Conservation (phyloP, 2,797 vertebrate species). For the Allobates femoralis region DNA sequence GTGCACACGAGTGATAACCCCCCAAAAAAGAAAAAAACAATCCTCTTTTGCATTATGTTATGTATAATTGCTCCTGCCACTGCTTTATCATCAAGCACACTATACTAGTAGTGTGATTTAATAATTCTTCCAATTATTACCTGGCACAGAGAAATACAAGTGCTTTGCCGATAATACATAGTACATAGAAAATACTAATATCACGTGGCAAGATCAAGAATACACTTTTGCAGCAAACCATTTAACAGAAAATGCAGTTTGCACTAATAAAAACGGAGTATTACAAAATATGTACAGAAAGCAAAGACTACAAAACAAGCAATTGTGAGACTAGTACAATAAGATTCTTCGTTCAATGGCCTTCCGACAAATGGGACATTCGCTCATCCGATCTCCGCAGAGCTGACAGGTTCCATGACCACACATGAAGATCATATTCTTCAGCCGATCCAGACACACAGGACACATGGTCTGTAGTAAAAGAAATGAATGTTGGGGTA, state of each 20-base stretch:
- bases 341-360: slow-evolving; percentile 97
- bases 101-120: background rate
- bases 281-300: slow-evolving; percentile 58
- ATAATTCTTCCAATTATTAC: background rate
- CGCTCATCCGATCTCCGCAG: slow-evolving; percentile 98
- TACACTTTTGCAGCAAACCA: slow-evolving; percentile 26
- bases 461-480: slow-evolving; percentile 95
- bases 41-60: background rate
- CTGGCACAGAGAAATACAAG: slow-evolving; percentile 10
- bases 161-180: background rate
- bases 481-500: slow-evolving; percentile 16
- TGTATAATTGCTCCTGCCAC: slow-evolving; percentile 41
- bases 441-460: slow-evolving; percentile 96
- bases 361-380: slow-evolving; percentile 99
- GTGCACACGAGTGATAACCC: background rate
- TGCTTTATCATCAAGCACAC: background rate
- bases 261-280: slow-evolving; percentile 46
- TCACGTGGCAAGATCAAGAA: slow-evolving; percentile 35
- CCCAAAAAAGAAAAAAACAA: background rate
- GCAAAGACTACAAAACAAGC: slow-evolving; percentile 57
- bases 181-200: background rate
- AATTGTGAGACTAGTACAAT: slow-evolving; percentile 83
- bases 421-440: slow-evolving; percentile 99
- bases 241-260: background rate
- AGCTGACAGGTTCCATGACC: slow-evolving; percentile 98